Evolutionary conservation across 2,888 invertebrate species (phyloP).

Genomic region (Cryptus armator): DNA sequence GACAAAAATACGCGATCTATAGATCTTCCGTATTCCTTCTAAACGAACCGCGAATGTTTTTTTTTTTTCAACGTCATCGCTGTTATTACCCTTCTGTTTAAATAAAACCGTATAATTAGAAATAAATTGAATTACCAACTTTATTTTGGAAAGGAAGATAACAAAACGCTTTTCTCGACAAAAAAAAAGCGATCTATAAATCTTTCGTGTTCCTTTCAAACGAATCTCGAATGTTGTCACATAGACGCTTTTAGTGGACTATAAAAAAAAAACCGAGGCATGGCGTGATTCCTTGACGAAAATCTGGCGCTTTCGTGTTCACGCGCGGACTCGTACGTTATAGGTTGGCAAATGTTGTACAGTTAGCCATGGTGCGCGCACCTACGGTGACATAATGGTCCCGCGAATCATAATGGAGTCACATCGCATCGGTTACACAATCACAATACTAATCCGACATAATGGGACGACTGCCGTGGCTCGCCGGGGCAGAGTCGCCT

Average conservation of each 20-base stretch:
- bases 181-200: not conserved
- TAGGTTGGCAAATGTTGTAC: not conserved
- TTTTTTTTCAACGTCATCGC: too few species aligned
- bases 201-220: not conserved
- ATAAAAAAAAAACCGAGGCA: conserved; percentile 10
- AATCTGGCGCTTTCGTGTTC: not conserved
- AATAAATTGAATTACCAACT: too few species aligned
- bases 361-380: conserved; percentile 53
- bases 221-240: conserved; percentile 18
- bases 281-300: conserved; percentile 4
- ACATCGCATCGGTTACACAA: conserved; percentile 84
- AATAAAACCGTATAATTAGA: too few species aligned
- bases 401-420: conserved; percentile 82
- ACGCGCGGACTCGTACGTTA: not conserved
- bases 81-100: too few species aligned
- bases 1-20: too few species aligned
- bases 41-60: too few species aligned
- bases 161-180: not conserved
- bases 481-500: conserved; percentile 55
- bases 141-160: too few species aligned
- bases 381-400: conserved; percentile 68
- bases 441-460: conserved; percentile 84
- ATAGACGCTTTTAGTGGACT: not conserved
- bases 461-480: conserved; percentile 68
- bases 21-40: too few species aligned